Evolutionary conservation across 1,140 invertebrate genomes (phyloP), one percentile per base, ranked within the genome.

Genomic region (Scaptomyza pallida): DNA sequence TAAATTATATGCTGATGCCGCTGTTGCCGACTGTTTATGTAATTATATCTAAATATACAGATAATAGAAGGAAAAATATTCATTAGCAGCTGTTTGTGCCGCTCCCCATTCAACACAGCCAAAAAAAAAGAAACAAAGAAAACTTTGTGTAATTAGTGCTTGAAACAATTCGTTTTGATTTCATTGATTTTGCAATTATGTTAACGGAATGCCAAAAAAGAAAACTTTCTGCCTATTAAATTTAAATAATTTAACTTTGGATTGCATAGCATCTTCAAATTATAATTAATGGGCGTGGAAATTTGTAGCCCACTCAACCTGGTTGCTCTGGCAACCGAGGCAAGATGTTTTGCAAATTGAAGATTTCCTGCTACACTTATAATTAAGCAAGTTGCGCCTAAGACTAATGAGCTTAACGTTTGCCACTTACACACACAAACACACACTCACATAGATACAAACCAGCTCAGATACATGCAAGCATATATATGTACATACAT

Each of bases 161-260:
- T 56, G 60, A 63, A 63, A 75, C 3, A 60, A 56, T 57, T 52
- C 8, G 54, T 63, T 75, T 72, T 54, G 59, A 70, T 62, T 85
- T 57, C 81, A 86, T 86, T 85, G 82, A 85, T 86, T 85, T 86
- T 77, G 72, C 74, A 86, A 86, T 85, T 86, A 81, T 60, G 40
- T 33, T 10, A 13, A 15, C 12, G 9, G 37, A 48, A 41, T 41
- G 13, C 41, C 72, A 69, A 26, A 77, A 83, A 76, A n/a, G n/a
- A n/a, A n/a, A n/a, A n/a, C n/a, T 13, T 76, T 75, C 71, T 57
- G 37, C 23, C 40, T 44, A 40, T 72, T 71, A 70, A 56, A 70
- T 70, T 70, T 48, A 21, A 54, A 69, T 62, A 47, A 68, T 61
- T 61, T 37, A 40, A 30, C 43, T n/a, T 19, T 16, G 41, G 33